A percentile compares a stretch with the other conserved stretches of the same genome.
Conservation (phyloP, 2,888 invertebrate genomes). For the Timandra comae region DNA sequence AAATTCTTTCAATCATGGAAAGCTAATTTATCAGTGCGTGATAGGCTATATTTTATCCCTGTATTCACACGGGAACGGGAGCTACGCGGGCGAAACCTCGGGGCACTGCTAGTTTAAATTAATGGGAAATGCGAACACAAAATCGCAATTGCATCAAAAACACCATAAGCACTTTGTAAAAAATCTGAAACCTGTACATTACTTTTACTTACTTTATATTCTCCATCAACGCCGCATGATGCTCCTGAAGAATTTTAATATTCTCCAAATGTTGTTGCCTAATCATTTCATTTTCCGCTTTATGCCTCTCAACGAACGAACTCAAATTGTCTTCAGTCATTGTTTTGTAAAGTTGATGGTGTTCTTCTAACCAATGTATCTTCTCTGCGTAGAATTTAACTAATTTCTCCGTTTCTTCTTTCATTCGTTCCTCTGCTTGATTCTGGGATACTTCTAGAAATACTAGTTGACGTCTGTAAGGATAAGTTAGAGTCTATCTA, state of each 20-base stretch:
- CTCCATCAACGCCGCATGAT: conserved; percentile 73
- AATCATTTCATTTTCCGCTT: conserved; percentile 54
- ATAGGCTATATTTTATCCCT: too few species aligned
- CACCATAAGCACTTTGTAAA: too few species aligned
- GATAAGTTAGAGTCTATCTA: too few species aligned
- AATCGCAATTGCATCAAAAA: too few species aligned
- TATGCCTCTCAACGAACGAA: conserved; percentile 63
- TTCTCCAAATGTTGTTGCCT: conserved; percentile 68
- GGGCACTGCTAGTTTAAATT: too few species aligned
- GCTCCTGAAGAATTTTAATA: conserved; percentile 58
- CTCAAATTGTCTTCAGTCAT: conserved; percentile 70
- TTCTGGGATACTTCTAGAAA: conserved; percentile 74
- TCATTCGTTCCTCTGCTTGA: conserved; percentile 77
- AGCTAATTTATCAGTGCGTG: too few species aligned
- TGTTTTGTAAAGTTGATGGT: conserved; percentile 65
- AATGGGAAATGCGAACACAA: too few species aligned
- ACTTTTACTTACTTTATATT: conserved; percentile 64
- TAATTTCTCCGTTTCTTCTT: conserved; percentile 73
- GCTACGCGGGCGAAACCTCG: too few species aligned
- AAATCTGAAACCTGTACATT: too few species aligned
- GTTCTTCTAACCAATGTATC: conserved; percentile 70
- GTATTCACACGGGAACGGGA: too few species aligned
- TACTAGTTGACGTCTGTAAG: conserved; percentile 74
- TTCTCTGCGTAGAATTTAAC: conserved; percentile 70
- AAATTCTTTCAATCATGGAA: too few species aligned